A percentile compares a stretch with the other conserved stretches of the same genome.
These are phyloP conservation scores for Dipus sagitta DNA, from an alignment of 2,797 vertebrate genomes.

Conservation along the genomic window DNA sequence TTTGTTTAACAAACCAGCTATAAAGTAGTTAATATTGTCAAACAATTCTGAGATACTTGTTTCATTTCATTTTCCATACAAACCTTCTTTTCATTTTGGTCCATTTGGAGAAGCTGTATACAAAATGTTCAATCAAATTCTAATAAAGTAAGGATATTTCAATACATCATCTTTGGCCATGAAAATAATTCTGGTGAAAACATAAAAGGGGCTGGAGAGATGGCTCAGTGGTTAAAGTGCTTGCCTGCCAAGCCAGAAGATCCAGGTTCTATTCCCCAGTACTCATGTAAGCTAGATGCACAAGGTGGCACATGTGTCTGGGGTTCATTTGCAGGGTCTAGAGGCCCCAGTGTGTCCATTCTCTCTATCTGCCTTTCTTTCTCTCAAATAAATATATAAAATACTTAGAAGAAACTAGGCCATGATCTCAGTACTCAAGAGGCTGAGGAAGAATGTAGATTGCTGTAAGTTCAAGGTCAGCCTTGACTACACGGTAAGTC, in stretches of 20 bases:
- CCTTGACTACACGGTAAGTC: neutral
- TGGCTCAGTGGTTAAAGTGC: no score
- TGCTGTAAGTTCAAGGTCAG: neutral
- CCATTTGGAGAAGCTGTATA: constrained; percentile 3
- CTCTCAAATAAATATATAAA: no score
- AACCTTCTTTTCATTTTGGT: constrained; percentile 43
- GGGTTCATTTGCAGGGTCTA: no score
- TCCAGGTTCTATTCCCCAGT: no score
- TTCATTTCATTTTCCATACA: constrained; percentile 48
- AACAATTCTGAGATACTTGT: constrained; percentile 22
- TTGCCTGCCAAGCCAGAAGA: no score
- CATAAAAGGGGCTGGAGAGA: no score
- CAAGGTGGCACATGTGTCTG: no score
- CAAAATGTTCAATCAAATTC: constrained; percentile 37
- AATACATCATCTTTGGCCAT: neutral
- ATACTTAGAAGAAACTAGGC: no score
- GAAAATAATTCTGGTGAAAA: neutral
- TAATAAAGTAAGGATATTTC: constrained; percentile 58
- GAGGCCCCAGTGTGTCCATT: no score
- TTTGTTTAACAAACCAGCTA: constrained; percentile 33
- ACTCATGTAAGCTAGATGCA: no score
- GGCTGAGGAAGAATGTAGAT: neutral
- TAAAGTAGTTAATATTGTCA: neutral
- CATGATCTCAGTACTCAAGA: no score
- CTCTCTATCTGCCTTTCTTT: no score